phyloP scores from a whole-genome alignment of 2,888 invertebrate species.

The Drosophila borborema region DNA sequence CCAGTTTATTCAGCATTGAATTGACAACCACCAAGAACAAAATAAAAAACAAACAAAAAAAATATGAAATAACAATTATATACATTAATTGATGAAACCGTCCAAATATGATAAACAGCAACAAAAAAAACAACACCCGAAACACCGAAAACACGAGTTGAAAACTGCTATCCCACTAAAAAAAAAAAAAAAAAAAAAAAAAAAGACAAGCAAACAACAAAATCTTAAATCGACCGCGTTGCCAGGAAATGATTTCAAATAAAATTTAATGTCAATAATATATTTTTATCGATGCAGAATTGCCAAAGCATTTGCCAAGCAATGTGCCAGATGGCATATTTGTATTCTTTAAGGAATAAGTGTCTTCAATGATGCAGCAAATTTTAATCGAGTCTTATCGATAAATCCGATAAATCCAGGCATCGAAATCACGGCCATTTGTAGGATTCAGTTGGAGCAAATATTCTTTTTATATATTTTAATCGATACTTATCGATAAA shows the following conservation, averaged over 20 bases:
- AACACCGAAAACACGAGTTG: conserved; percentile 69
- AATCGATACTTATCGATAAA: too few species aligned
- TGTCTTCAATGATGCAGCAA: too few species aligned
- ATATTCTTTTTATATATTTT: too few species aligned
- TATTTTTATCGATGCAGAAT: not conserved
- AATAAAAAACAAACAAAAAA: conserved; percentile 36
- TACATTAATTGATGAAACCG: conserved; percentile 75
- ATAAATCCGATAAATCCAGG: not conserved
- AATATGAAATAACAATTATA: conserved; percentile 48
- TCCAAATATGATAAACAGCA: conserved; percentile 64
- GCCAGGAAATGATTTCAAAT: not conserved
- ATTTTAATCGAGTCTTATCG: not conserved
- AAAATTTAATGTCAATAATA: not conserved
- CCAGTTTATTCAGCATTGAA: conserved; percentile 77
- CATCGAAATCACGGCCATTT: too few species aligned
- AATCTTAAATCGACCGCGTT: conserved; percentile 12
- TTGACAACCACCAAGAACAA: conserved; percentile 73
- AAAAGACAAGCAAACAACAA: too few species aligned
- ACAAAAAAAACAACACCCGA: conserved; percentile 49
- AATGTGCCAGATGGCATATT: too few species aligned
- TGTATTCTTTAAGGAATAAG: too few species aligned
- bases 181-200: conserved; percentile 19
- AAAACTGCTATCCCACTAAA: conserved; percentile 65
- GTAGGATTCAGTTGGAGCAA: too few species aligned
- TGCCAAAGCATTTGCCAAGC: too few species aligned